These are phyloP conservation scores for Halictus rubicundus DNA, from an alignment of 1,140 invertebrate species.

Conservation along the genomic window DNA sequence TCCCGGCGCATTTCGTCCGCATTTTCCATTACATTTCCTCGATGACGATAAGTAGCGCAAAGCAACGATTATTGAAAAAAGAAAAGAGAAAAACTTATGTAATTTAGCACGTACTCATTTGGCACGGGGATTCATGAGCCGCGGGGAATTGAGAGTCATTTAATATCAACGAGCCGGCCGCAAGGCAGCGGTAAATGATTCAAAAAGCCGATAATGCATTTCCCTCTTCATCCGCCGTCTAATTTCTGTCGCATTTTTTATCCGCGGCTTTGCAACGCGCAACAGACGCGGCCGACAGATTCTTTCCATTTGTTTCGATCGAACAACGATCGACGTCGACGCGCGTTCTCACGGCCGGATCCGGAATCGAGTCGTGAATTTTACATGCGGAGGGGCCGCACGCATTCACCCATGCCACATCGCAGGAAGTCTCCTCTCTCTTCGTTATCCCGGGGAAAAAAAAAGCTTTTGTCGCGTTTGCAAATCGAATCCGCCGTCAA, in stretches of 20 bases:
- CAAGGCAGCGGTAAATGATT: slow-evolving; percentile 34
- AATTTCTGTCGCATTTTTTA: slow-evolving; percentile 54
- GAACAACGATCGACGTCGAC: slow-evolving; percentile 48
- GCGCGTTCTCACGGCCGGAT: slow-evolving; percentile 53
- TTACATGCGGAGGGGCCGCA: slow-evolving; percentile 53
- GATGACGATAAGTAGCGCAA: not conserved
- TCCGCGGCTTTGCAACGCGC: slow-evolving; percentile 10
- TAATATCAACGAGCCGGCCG: not conserved
- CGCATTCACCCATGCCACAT: slow-evolving; percentile 25
- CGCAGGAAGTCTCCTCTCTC: slow-evolving; percentile 57
- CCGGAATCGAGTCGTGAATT: slow-evolving; percentile 62
- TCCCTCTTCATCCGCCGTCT: slow-evolving; percentile 33
- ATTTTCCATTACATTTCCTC: not conserved
- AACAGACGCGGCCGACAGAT: slow-evolving; percentile 39
- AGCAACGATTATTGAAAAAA: not conserved
- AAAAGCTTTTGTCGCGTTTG: slow-evolving; percentile 54
- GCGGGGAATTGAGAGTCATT: not conserved
- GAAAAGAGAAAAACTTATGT: not conserved
- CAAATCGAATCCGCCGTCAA: slow-evolving; percentile 56
- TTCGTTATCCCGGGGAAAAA: slow-evolving; percentile 40
- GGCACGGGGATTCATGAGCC: not conserved
- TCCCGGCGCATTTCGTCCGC: not conserved
- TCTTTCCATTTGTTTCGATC: slow-evolving; percentile 59
- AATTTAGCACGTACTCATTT: not conserved
- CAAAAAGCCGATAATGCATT: slow-evolving; percentile 53